Base-by-base conservation (phyloP, 2,797 vertebrate species). In the Hyperoplus immaculatus region DNA sequence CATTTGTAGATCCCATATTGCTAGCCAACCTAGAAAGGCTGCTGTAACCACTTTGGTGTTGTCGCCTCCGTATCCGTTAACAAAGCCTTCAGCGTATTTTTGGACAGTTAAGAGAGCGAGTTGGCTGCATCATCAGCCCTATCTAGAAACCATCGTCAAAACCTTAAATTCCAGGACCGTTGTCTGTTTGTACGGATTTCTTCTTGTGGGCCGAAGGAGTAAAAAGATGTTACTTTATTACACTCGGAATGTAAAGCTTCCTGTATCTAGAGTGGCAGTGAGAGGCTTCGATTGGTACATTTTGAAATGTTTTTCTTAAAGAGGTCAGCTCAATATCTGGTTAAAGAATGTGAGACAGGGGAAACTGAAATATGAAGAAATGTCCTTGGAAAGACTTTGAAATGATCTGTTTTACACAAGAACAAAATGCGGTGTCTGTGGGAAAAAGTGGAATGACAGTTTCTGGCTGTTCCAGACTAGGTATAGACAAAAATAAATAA, bases 81-180 rank as follows among this genome's bases (percentile, higher is more conserved):
- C 87, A 84, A 73, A 85, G 63, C 78, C 65, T 72, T 87, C 73
- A 77, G 68, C 63, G 61, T 82, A 51, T 82, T 79, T 83, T 75
- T 78, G 71, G 69, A 75, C 55, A 21, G 64, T 57, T 81, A 39
- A 0, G 5, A 55, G 62, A 21, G 10, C 42, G 29, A 18, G 62
- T 62, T 8, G 2, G 60, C 55, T 21, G 62, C 59, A 21, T 79
- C 29, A 41, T 11, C 64, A 3, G 59, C 60, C 42, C n/a, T 0
- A 4, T 63, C 49, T 69, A 54, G 45, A 74, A 78, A 81, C 59
- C 46, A 59, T 59, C 78, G 59, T 50, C 4, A 64, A 75, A 68
- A 62, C 66, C 69, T 72, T 73, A 73, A 61, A 60, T 71, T 78
- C 54, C 80, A 77, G 62, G 49, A 58, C 60, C 68, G 13, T 65